These are phyloP conservation scores for Zoanthus sociatus DNA, from an alignment of 92 coral and sea anemone species.

Conservation along the genomic window DNA sequence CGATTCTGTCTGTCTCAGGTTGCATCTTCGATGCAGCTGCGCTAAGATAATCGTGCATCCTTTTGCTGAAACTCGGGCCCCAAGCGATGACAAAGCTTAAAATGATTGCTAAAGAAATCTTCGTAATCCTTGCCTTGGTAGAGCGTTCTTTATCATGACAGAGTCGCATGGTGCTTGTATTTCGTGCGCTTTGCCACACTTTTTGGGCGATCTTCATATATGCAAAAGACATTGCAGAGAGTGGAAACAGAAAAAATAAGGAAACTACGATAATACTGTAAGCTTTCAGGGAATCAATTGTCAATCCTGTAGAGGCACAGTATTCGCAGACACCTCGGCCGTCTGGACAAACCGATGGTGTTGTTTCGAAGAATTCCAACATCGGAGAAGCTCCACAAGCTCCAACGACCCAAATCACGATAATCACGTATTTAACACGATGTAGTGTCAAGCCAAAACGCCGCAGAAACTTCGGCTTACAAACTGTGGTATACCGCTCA, in stretches of 20 bases:
- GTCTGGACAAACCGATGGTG: neutral
- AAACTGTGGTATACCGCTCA: slow-evolving; percentile 78
- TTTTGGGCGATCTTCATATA: slow-evolving; percentile 76
- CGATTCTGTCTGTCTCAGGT: slow-evolving; percentile 24
- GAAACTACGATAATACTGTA: slow-evolving; percentile 58
- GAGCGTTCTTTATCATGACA: slow-evolving; percentile 39
- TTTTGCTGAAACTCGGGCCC: slow-evolving; percentile 67
- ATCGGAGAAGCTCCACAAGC: slow-evolving; percentile 64
- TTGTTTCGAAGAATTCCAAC: slow-evolving; percentile 52
- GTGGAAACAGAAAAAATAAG: slow-evolving; percentile 71
- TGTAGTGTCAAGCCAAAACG: slow-evolving; percentile 56
- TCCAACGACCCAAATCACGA: slow-evolving; percentile 69
- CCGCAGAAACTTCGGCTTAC: slow-evolving; percentile 62
- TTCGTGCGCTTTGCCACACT: slow-evolving; percentile 74
- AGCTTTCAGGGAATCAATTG: slow-evolving; percentile 17
- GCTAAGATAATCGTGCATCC: slow-evolving; percentile 26
- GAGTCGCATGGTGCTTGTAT: slow-evolving; percentile 71
- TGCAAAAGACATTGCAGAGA: slow-evolving; percentile 66
- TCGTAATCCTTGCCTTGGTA: slow-evolving; percentile 80
- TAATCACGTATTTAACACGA: slow-evolving; percentile 47
- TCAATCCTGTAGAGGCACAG: slow-evolving; percentile 67
- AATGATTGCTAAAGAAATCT: slow-evolving; percentile 74
- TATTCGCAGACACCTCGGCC: slow-evolving; percentile 8
- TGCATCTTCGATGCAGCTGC: neutral
- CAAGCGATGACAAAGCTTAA: slow-evolving; percentile 82